phyloP scores from a whole-genome alignment of 1,140 invertebrate species.

The Drosophila sucinea region DNA sequence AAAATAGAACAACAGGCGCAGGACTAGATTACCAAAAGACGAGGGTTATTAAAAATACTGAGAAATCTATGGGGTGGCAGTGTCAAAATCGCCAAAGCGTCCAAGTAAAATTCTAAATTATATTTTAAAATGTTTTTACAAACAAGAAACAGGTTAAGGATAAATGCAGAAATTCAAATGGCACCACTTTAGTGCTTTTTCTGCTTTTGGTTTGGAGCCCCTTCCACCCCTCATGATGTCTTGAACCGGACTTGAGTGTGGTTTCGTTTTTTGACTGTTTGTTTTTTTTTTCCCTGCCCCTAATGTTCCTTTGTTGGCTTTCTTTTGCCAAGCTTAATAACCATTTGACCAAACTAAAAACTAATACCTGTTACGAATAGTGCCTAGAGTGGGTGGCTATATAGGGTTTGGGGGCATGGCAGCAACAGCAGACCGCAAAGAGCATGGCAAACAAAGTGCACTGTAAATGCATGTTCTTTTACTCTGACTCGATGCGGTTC shows the following conservation, averaged over 20 bases:
- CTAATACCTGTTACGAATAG: conserved; percentile 35
- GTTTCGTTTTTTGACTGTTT: background rate
- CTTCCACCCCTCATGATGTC: conserved; percentile 38
- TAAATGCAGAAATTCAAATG: too few relatives aligned
- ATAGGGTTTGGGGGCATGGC: background rate
- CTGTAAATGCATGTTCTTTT: conserved; percentile 21
- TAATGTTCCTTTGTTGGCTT: background rate
- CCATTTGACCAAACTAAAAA: conserved; percentile 36
- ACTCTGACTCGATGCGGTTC: conserved; percentile 1
- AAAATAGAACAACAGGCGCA: background rate
- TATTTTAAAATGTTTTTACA: too few relatives aligned
- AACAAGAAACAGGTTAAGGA: too few relatives aligned
- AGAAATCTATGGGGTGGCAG: too few relatives aligned
- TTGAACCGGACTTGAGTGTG: conserved; percentile 30
- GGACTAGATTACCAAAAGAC: background rate
- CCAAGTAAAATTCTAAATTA: too few relatives aligned
- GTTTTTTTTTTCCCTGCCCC: background rate
- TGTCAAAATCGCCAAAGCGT: too few relatives aligned
- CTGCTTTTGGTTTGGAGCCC: too few relatives aligned
- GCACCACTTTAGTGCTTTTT: too few relatives aligned
- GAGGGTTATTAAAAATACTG: too few relatives aligned
- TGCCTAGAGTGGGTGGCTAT: background rate
- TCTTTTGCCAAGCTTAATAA: conserved; percentile 38
- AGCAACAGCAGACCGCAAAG: conserved; percentile 33
- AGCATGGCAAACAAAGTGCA: conserved; percentile 40